A percentile compares a stretch with the other conserved stretches of the same genome.
phyloP scores from a whole-genome alignment of 1,140 invertebrate genomes.

The Nasonia longicornis region DNA sequence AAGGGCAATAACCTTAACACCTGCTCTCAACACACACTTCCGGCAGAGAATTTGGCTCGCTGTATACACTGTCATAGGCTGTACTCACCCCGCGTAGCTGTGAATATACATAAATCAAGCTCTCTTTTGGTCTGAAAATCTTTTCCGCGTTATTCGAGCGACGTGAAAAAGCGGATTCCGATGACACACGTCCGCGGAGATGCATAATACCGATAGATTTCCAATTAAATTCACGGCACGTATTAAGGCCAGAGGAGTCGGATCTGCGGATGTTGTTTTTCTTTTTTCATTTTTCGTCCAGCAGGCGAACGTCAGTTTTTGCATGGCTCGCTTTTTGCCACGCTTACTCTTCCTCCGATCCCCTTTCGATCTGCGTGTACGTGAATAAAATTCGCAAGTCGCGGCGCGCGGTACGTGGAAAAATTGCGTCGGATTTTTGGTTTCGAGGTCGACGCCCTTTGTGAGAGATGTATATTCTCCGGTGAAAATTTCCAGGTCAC shows the following conservation, averaged over 20 bases:
- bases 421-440: background rate
- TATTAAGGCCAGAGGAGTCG: background rate
- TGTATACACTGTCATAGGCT: background rate
- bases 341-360: constrained; percentile 3
- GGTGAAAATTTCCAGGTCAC: background rate
- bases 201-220: constrained; percentile 30
- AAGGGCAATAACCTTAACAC: background rate
- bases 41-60: background rate
- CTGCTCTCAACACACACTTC: background rate
- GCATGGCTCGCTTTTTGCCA: background rate
- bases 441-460: background rate
- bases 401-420: background rate
- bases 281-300: background rate
- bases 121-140: background rate
- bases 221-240: constrained; percentile 30
- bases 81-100: too few species aligned
- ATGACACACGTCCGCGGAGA: background rate
- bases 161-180: background rate
- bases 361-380: background rate
- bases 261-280: background rate
- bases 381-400: constrained; percentile 9
- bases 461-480: background rate
- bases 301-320: constrained; percentile 1
- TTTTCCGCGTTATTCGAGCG: background rate
- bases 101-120: background rate